phyloP scores from a whole-genome alignment of 2,113 vertebrate genomes.

The Furnarius figulus region DNA sequence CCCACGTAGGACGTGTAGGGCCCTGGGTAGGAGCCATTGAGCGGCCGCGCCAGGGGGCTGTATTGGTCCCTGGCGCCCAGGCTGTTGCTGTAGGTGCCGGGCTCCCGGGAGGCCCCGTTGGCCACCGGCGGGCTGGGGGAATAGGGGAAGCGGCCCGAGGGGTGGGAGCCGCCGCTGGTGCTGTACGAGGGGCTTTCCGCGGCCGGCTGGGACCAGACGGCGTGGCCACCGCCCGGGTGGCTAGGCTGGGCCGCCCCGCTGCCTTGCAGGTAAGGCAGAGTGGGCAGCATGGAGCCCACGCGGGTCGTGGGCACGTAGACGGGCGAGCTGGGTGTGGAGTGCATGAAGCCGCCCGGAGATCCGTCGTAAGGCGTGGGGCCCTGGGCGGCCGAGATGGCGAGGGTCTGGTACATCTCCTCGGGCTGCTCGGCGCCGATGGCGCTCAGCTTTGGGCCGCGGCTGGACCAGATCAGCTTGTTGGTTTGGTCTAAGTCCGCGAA shows the following conservation, averaged over 20 bases:
- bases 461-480: slow-evolving; percentile 90
- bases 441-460: slow-evolving; percentile 86
- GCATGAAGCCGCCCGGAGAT: slow-evolving; percentile 86
- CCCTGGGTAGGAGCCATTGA: slow-evolving; percentile 87
- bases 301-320: slow-evolving; percentile 95
- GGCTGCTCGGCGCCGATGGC: slow-evolving; percentile 75
- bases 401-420: slow-evolving; percentile 95
- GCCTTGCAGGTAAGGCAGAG: slow-evolving; percentile 87
- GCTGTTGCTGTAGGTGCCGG: slow-evolving; percentile 74
- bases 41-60: slow-evolving; percentile 81
- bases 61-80: slow-evolving; percentile 91
- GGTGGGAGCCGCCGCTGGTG: slow-evolving; percentile 79
- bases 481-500: slow-evolving; percentile 93
- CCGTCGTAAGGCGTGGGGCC: slow-evolving; percentile 86
- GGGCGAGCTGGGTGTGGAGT: slow-evolving; percentile 89
- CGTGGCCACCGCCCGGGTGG: slow-evolving; percentile 81
- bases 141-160: slow-evolving; percentile 89
- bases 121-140: slow-evolving; percentile 90
- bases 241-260: slow-evolving; percentile 81
- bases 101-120: slow-evolving; percentile 81
- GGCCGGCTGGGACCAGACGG: slow-evolving; percentile 85
- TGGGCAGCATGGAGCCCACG: slow-evolving; percentile 92
- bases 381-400: slow-evolving; percentile 89
- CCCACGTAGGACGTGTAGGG: slow-evolving; percentile 91
- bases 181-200: slow-evolving; percentile 74